These are phyloP conservation scores for Patiria pectinifera DNA, from an alignment of 53 echinoderm and acorn worm species.

Conservation along the genomic window DNA sequence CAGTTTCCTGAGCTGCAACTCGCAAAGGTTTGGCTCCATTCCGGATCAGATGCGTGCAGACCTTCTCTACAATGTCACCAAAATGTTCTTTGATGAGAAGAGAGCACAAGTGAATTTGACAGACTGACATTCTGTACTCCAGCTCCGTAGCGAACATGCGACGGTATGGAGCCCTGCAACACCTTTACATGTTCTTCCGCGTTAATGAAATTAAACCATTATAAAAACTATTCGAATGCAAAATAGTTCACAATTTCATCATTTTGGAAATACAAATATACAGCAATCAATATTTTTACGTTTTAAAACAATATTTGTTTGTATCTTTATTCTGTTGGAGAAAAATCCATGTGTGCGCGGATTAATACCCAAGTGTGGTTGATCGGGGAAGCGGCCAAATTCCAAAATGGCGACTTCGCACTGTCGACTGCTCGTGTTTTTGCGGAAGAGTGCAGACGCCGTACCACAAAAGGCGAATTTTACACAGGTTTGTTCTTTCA, in stretches of 20 bases:
- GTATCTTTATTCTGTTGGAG: background rate
- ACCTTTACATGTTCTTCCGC: slow-evolving; percentile 10
- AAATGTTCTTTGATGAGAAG: slow-evolving; percentile 82
- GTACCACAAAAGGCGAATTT: slow-evolving; percentile 47
- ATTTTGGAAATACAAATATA: background rate
- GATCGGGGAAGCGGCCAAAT: slow-evolving; percentile 9
- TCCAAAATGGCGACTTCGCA: slow-evolving; percentile 48
- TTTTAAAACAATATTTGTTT: background rate
- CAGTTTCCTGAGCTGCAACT: slow-evolving; percentile 56
- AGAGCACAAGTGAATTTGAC: slow-evolving; percentile 70
- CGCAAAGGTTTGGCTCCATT: slow-evolving; percentile 79
- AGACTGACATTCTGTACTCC: slow-evolving; percentile 70
- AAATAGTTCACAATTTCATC: background rate
- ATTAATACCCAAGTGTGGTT: background rate
- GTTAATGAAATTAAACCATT: background rate
- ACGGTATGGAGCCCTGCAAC: background rate
- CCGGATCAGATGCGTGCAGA: slow-evolving; percentile 78
- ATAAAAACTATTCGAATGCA: background rate
- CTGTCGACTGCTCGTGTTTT: slow-evolving; percentile 60
- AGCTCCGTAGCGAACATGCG: background rate
- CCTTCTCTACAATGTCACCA: slow-evolving; percentile 90
- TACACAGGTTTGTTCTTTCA: slow-evolving; percentile 46
- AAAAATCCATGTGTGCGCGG: background rate
- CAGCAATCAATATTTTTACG: background rate
- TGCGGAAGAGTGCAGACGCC: slow-evolving; percentile 46